Conservation (phyloP, 2,888 invertebrate genomes). For the Diarsia rubi region DNA sequence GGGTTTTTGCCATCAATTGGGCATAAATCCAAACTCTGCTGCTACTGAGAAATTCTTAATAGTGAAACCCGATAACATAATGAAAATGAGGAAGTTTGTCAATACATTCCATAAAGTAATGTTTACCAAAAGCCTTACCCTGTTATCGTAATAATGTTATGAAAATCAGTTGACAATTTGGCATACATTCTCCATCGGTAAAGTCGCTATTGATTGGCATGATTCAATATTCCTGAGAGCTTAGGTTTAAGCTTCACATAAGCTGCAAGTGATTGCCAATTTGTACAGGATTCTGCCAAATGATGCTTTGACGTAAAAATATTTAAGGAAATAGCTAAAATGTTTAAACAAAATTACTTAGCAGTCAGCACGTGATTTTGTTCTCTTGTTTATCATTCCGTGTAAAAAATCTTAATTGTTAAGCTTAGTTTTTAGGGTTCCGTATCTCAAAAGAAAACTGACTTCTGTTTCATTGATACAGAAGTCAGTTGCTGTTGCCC, state of each 20-base stretch:
- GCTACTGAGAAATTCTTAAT: too few species aligned
- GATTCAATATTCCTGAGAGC: conserved; percentile 10
- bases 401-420: too few species aligned
- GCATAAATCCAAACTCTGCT: too few species aligned
- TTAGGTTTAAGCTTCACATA: not conserved
- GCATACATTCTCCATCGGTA: not conserved
- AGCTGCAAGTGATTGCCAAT: conserved; percentile 44
- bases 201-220: conserved; percentile 5
- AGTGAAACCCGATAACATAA: too few species aligned
- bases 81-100: not conserved
- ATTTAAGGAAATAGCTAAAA: not conserved
- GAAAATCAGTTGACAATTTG: not conserved
- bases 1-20: too few species aligned
- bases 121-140: not conserved
- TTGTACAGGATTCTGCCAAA: conserved; percentile 2
- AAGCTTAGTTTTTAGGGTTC: too few species aligned
- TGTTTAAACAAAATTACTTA: not conserved
- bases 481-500: too few species aligned
- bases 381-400: too few species aligned
- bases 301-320: not conserved
- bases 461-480: too few species aligned
- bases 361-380: too few species aligned
- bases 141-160: not conserved
- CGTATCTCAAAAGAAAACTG: too few species aligned
- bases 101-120: not conserved